phyloP scores from a whole-genome alignment of 30 jellyfish, hydroid and myxozoan species.

The Chrysaora quinquecirrha region DNA sequence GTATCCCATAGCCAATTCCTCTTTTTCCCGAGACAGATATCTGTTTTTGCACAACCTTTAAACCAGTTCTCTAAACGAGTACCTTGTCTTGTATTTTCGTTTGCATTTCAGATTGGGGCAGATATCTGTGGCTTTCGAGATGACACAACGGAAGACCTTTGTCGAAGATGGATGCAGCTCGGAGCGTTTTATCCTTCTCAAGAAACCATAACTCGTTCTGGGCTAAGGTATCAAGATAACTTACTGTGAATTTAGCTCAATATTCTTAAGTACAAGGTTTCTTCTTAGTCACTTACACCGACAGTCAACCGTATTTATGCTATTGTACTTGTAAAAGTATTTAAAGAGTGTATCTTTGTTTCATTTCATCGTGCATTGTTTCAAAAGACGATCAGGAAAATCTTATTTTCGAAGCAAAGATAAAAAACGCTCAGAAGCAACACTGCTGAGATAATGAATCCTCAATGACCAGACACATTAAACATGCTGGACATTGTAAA shows the following conservation, averaged over 20 bases:
- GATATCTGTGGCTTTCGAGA: constrained; percentile 93
- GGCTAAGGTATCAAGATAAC: constrained; percentile 77
- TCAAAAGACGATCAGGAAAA: background rate
- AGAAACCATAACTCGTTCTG: constrained; percentile 89
- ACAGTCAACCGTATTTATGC: background rate
- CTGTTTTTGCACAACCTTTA: too few species aligned
- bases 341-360: background rate
- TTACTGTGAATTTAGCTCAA: too few species aligned
- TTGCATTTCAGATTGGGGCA: constrained; percentile 93
- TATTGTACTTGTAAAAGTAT: background rate
- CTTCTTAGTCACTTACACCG: background rate
- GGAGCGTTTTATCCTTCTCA: constrained; percentile 94
- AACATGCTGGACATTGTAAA: too few species aligned
- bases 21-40: too few species aligned
- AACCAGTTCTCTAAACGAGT: too few species aligned
- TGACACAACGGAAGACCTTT: constrained; percentile 69
- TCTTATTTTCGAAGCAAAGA: background rate
- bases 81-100: too few species aligned
- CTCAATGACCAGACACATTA: too few species aligned
- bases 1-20: too few species aligned
- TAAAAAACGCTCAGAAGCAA: too few species aligned
- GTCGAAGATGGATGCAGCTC: constrained; percentile 95
- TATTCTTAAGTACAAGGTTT: background rate
- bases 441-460: too few species aligned
- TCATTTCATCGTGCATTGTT: too few species aligned